These are phyloP conservation scores for Limanda limanda DNA, from an alignment of 2,113 vertebrate species.

Conservation along the genomic window DNA sequence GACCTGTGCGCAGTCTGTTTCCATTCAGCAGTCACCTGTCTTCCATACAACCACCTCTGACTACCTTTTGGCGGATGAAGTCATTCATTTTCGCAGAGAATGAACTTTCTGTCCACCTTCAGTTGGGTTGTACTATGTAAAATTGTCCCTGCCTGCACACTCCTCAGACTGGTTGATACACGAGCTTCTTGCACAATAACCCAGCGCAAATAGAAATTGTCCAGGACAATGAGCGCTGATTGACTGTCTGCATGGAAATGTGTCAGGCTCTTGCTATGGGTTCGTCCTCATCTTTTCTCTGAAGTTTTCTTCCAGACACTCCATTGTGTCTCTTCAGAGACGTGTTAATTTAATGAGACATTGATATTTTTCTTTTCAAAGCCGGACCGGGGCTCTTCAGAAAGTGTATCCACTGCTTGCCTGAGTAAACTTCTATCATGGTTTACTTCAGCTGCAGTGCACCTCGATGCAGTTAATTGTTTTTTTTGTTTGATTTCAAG, in stretches of 20 bases:
- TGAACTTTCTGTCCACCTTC: constrained; percentile 12
- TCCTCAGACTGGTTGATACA: background rate
- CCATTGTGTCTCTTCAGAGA: background rate
- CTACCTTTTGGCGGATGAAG: constrained; percentile 30
- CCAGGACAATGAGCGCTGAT: constrained; percentile 11
- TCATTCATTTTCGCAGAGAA: constrained; percentile 34
- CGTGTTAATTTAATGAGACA: background rate
- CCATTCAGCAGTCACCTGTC: constrained; percentile 24
- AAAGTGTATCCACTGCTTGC: background rate
- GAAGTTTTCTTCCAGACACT: background rate
- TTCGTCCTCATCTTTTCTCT: background rate
- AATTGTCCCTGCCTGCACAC: constrained; percentile 6
- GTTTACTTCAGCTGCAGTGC: background rate
- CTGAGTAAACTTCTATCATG: too few species aligned
- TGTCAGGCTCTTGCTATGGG: background rate
- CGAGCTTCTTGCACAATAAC: constrained; percentile 34
- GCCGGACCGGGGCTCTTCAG: background rate
- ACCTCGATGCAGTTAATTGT: background rate
- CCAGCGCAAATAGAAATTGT: constrained; percentile 15
- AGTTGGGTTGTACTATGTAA: constrained; percentile 17
- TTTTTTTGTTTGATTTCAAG: too few species aligned
- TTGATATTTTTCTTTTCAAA: background rate
- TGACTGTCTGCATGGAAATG: constrained; percentile 12
- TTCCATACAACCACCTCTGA: constrained; percentile 19
- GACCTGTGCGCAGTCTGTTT: constrained; percentile 3